Percentiles rank a stretch among this genome's conserved stretches.
Evolutionary conservation across 2,113 vertebrate species (phyloP).

Genomic region (Hemiprocne comata): DNA sequence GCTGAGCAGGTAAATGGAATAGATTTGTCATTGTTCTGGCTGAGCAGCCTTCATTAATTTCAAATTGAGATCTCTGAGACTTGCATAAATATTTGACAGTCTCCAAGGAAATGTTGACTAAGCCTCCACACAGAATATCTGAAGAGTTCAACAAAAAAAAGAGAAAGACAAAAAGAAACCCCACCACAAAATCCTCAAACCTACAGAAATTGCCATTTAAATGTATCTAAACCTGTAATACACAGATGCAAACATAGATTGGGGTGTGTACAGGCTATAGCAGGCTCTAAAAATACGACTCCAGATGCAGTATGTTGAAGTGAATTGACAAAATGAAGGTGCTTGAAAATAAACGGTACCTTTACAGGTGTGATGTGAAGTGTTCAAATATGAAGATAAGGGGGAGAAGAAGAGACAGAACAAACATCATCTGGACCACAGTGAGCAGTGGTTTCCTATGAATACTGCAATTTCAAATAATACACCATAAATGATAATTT

Average conservation of each 20-base stretch:
- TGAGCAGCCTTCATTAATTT: conserved; percentile 68
- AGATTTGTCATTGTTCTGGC: conserved; percentile 67
- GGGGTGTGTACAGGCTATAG: neutral
- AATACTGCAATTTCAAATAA: neutral
- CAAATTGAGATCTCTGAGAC: conserved; percentile 69
- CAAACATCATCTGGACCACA: neutral
- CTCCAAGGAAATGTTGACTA: conserved; percentile 64
- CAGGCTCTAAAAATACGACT: neutral
- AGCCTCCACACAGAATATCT: conserved; percentile 46
- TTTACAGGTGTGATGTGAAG: neutral
- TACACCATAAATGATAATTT: neutral
- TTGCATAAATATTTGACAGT: conserved; percentile 71
- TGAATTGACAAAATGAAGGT: neutral
- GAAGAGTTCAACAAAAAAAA: neutral
- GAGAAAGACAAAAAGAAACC: too few species aligned
- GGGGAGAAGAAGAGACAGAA: neutral
- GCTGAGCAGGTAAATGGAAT: conserved; percentile 56
- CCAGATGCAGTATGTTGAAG: neutral
- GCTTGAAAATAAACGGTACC: neutral
- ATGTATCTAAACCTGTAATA: conserved; percentile 12
- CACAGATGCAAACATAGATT: neutral
- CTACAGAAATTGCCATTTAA: conserved; percentile 30
- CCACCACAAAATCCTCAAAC: neutral
- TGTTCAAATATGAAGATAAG: neutral
- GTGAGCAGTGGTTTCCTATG: neutral